These are phyloP conservation scores for Osmerus eperlanus DNA, from an alignment of 2,113 vertebrate genomes.

Conservation along the genomic window DNA sequence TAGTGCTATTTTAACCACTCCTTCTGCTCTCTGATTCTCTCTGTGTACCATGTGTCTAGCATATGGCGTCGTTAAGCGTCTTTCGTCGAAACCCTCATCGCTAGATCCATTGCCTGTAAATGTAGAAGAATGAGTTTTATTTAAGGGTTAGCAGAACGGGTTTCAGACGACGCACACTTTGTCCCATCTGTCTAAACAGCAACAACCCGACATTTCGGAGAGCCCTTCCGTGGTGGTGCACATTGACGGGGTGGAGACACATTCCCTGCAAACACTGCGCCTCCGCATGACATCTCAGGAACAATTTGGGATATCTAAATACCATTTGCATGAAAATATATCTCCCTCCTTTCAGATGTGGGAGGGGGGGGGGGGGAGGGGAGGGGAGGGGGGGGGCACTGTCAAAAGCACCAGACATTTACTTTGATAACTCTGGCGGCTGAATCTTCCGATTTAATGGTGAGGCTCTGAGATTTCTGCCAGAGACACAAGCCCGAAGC, in stretches of 20 bases:
- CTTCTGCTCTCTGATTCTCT: constrained; percentile 12
- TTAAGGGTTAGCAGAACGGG: constrained; percentile 44
- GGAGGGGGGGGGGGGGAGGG: background rate
- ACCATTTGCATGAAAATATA: constrained; percentile 62
- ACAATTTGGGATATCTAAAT: constrained; percentile 25
- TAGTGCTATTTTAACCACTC: constrained; percentile 6
- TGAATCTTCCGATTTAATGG: constrained; percentile 66
- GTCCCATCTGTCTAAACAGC: constrained; percentile 38
- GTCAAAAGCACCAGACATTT: constrained; percentile 65
- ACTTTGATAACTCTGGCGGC: constrained; percentile 72
- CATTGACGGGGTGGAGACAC: constrained; percentile 56
- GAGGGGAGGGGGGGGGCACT: constrained; percentile 49
- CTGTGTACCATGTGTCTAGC: constrained; percentile 39
- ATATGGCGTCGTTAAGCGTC: constrained; percentile 38
- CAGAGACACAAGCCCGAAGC: constrained; percentile 51
- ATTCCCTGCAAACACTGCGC: constrained; percentile 30
- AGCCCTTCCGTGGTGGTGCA: constrained; percentile 36
- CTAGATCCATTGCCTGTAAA: constrained; percentile 44
- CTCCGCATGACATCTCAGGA: constrained; percentile 44
- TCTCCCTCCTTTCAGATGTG: constrained; percentile 44
- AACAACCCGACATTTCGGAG: constrained; percentile 37
- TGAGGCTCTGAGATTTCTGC: constrained; percentile 59
- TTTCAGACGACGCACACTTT: constrained; percentile 36
- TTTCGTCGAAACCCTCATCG: constrained; percentile 29
- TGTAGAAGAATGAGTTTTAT: constrained; percentile 56